Evolutionary conservation across 2,113 vertebrate species (phyloP).

Genomic region (Circaetus cinerascens): DNA sequence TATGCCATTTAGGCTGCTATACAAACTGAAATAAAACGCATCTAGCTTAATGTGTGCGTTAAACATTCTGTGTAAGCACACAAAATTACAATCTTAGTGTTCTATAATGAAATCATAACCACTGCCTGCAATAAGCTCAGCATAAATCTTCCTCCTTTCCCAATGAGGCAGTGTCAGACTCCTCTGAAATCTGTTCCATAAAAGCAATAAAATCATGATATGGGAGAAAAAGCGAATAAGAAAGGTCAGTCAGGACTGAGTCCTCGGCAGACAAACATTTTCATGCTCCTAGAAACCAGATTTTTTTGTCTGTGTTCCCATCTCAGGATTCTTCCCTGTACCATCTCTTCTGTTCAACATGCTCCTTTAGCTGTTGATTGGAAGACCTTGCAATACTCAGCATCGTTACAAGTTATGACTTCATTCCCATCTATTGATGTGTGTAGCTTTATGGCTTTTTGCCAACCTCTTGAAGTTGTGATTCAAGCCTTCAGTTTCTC

Average conservation of each 20-base stretch:
- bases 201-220: neutral
- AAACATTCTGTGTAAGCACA: slow-evolving; percentile 24
- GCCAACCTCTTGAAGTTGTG: neutral
- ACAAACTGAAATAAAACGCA: slow-evolving; percentile 18
- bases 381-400: neutral
- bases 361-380: neutral
- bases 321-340: neutral
- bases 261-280: neutral
- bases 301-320: neutral
- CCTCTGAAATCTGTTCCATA: neutral
- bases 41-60: slow-evolving; percentile 23
- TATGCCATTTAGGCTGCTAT: slow-evolving; percentile 9
- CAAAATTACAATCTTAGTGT: neutral
- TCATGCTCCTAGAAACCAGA: neutral
- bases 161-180: neutral
- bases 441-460: slow-evolving; percentile 8
- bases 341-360: neutral
- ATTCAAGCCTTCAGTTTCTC: slow-evolving; percentile 2
- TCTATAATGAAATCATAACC: slow-evolving; percentile 41
- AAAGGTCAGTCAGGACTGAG: neutral
- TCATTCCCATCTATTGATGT: slow-evolving; percentile 10
- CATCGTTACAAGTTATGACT: slow-evolving; percentile 1
- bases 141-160: slow-evolving; percentile 19
- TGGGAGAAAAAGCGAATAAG: neutral
- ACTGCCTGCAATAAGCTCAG: neutral